Conservation (phyloP, 2,797 vertebrate species). For the Danionella dracula region DNA sequence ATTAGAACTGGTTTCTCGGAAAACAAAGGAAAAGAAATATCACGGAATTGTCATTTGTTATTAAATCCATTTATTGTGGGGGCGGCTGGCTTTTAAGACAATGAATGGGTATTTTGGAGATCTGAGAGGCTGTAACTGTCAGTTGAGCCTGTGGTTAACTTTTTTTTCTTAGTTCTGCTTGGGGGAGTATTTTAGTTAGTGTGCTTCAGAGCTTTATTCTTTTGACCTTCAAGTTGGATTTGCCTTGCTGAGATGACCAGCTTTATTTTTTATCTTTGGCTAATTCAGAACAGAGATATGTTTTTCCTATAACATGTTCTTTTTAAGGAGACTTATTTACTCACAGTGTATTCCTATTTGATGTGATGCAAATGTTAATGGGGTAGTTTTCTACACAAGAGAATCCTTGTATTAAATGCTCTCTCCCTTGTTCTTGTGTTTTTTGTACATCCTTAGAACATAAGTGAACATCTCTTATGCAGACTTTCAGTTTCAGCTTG, state of each 20-base stretch:
- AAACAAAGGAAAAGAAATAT: conserved; percentile 43
- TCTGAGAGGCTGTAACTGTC: conserved; percentile 32
- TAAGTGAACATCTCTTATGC: too few species aligned
- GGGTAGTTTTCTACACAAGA: too few species aligned
- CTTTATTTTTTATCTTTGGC: conserved; percentile 8
- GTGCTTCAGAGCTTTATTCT: conserved; percentile 1
- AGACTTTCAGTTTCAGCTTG: too few species aligned
- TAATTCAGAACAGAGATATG: conserved; percentile 4
- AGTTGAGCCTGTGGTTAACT: conserved; percentile 26
- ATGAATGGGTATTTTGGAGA: conserved; percentile 45
- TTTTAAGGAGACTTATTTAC: conserved; percentile 23
- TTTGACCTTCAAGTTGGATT: conserved; percentile 10
- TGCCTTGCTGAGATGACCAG: conserved; percentile 30
- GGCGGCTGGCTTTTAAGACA: conserved; percentile 35
- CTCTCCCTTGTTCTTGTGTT: too few species aligned
- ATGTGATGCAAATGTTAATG: not conserved
- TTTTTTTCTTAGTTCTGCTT: conserved; percentile 23
- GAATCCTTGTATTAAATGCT: too few species aligned
- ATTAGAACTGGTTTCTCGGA: conserved; percentile 54
- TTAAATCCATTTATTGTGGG: conserved; percentile 58
- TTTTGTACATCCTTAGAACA: too few species aligned
- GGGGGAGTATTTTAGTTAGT: conserved; percentile 26
- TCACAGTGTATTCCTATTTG: conserved; percentile 13
- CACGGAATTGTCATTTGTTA: conserved; percentile 48
- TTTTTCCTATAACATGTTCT: conserved; percentile 34